Percentiles rank a stretch among this genome's conserved stretches.
Evolutionary conservation across 2,113 vertebrate species (phyloP).

Genomic region (Mobula hypostoma): DNA sequence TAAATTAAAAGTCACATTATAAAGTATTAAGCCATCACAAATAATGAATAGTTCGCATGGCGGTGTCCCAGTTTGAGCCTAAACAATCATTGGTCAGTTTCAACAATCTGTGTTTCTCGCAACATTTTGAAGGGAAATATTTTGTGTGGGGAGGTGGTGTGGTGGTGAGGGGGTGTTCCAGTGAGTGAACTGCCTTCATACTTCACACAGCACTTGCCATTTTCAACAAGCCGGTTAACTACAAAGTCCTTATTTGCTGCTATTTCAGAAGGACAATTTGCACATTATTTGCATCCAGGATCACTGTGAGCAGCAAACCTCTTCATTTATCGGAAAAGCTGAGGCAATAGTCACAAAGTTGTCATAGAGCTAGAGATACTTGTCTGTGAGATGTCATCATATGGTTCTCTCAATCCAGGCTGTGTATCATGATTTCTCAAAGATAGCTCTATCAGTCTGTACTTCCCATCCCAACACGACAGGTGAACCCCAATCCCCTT

Average conservation of each 20-base stretch:
- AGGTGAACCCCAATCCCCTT: neutral
- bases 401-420: neutral
- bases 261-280: neutral
- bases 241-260: neutral
- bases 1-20: conserved; percentile 28
- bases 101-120: neutral
- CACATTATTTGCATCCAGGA: neutral
- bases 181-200: neutral
- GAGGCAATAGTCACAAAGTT: neutral
- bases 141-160: neutral
- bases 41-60: neutral
- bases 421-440: neutral
- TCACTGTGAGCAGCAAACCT: neutral
- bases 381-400: neutral
- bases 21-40: conserved; percentile 30
- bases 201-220: neutral
- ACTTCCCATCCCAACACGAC: no score
- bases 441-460: neutral
- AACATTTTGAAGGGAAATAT: neutral
- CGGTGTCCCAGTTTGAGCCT: neutral
- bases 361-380: neutral
- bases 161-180: neutral
- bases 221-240: neutral
- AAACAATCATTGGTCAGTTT: conserved; percentile 33
- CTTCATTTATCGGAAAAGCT: neutral